Evolutionary conservation across 2,113 vertebrate species (phyloP), one percentile per base, ranked within the genome.

Genomic region (Uropsilus gracilis): DNA sequence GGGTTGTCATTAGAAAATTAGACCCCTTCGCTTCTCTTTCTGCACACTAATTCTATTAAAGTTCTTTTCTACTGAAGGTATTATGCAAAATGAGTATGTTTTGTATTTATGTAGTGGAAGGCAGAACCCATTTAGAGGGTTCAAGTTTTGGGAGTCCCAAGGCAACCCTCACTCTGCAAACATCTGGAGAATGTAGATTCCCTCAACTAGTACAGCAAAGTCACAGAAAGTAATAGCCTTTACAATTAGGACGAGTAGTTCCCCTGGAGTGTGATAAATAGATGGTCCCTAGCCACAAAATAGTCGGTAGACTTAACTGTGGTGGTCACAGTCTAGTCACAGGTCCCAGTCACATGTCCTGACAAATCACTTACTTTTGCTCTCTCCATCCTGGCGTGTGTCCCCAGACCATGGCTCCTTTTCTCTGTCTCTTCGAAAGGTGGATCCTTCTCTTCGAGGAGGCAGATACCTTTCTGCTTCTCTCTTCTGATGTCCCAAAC

Each of bases 361-460:
- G 14, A 88, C n/a, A 75, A 61, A 48, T 30, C 39, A 98, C 98
- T 98, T 97, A 98, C 98, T 98, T 98, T 98, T 98, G 97, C 98
- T 98, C 93, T 98, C 98, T 89, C 97, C 98, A 82, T 98, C 98
- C 61, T 98, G 98, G 34, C 97, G 97, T 0, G 96, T 95, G 24
- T 97, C 97, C 69, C 96, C 97, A 90, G 96, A 95, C 97, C 97
- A 97, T 1, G 90, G 55, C 0, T 97, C 97, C 68, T 97, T 82
- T 55, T 98, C 98, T 69, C 97, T 95, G 72, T 98, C 98, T 96
- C 98, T 98, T 93, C 98, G 98, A 91, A 98, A 97, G 95, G 93
- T 66, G 0, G 11, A 89, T 28, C 96, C 97, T 75, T 98, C 98
- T 37, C 97, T 97, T 78, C 97, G 97, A 77, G 96, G 73, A 90